Base-by-base conservation (phyloP, 2,888 invertebrate species). In the Hermodice carunculata region DNA sequence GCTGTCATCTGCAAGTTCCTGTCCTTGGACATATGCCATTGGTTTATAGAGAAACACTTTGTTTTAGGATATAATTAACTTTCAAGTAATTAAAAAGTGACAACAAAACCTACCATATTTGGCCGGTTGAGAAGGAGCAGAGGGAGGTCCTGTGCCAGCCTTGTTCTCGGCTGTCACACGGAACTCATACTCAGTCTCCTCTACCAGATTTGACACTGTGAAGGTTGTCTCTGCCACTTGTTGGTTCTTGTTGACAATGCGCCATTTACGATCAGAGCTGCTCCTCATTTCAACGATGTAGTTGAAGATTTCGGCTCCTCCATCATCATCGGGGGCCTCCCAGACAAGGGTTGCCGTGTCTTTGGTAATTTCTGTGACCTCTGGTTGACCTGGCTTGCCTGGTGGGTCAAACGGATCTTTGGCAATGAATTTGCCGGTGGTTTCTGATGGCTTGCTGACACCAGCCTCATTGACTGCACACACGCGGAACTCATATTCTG, bases 131-230 rank as follows among this genome's bases (percentile, higher is more conserved):
- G 77, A 74, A 14, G 79, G 75, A 40, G 68, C 67, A 4, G 81
- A 66, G 42, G 79, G 74, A 67, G 93, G 93, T 8, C 95, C 95
- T 92, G 93, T 94, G 34, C 95, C 96, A 82, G 93, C 93, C 75
- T 94, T 90, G 87, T 95, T 96, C 62, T 93, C 89, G 1, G 95
- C 94, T 0, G 94, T 93, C 8, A 96, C 90, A 62, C 95, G 90
- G 86, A 96, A 95, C 83, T 93, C 92, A 83, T 95, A 95, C 29
- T 77, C 73, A 37, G 73, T 69, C 34, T 75, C 76, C 56, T 79
- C 76, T 14, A 73, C 64, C 19, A 81, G 69, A 32, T 65, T 62
- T 28, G 58, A 62, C 4, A 75, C 61, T 40, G 69, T 59, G 34
- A 61, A 44, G 46, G 26, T 34, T 22, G 46, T 28, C 8, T 78